Percentiles rank a stretch among this genome's conserved stretches.
phyloP scores from a whole-genome alignment of 2,797 vertebrate species.

The Loris lydekkerianus region DNA sequence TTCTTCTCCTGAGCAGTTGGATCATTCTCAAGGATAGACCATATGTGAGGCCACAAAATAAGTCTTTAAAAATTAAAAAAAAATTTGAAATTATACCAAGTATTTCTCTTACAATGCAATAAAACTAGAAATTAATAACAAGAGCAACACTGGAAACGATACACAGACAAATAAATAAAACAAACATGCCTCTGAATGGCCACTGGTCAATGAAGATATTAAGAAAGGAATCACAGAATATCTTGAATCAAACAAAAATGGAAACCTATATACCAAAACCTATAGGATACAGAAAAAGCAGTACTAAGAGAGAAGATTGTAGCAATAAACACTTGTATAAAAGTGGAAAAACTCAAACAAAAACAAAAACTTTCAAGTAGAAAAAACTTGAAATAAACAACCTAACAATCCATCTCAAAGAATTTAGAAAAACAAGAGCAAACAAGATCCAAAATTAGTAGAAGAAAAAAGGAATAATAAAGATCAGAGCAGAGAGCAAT shows the following conservation, averaged over 20 bases:
- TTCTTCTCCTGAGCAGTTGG: not conserved
- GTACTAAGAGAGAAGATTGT: not conserved
- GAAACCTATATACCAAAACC: not conserved
- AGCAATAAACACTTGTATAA: not conserved
- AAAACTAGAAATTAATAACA: not conserved
- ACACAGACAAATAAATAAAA: not conserved
- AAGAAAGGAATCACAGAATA: not conserved
- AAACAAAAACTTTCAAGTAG: not conserved
- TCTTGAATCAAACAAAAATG: not conserved
- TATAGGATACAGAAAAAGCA: not conserved
- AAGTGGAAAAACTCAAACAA: too few relatives aligned
- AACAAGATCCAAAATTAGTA: too few relatives aligned
- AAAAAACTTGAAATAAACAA: not conserved
- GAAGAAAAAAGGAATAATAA: too few relatives aligned
- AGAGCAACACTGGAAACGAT: not conserved
- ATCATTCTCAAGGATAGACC: not conserved
- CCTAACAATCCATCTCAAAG: not conserved
- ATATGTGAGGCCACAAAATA: not conserved
- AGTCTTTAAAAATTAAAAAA: not conserved
- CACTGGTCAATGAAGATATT: not conserved
- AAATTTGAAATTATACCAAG: not conserved
- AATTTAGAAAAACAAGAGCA: too few relatives aligned
- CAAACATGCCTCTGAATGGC: not conserved
- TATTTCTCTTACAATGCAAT: not conserved
- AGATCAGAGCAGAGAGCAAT: not conserved